These are phyloP conservation scores for Spongilla lacustris DNA, from an alignment of 37 sponge, comb jelly and placozoan genomes.

Conservation along the genomic window DNA sequence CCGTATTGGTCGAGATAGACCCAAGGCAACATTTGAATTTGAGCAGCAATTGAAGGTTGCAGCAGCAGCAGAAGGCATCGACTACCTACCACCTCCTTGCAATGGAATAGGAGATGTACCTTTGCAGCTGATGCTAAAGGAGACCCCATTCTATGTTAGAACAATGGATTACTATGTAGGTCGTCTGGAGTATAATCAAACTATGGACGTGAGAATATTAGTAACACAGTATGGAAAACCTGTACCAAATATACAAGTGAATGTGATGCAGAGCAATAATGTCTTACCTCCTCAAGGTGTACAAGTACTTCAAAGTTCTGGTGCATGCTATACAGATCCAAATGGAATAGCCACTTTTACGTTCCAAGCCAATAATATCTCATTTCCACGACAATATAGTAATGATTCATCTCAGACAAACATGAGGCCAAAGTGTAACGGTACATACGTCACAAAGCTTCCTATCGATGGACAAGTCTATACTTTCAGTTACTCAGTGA, in stretches of 20 bases:
- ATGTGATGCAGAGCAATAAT: background rate
- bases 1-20: background rate
- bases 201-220: background rate
- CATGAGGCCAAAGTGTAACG: too few relatives aligned
- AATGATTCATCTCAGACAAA: background rate
- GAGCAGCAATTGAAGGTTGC: background rate
- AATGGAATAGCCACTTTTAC: conserved; percentile 36
- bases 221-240: conserved; percentile 42
- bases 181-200: background rate
- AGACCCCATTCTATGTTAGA: conserved; percentile 11
- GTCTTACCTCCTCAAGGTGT: conserved; percentile 13
- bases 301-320: background rate
- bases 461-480: conserved; percentile 68
- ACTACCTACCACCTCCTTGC: background rate
- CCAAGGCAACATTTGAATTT: background rate
- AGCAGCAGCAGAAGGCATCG: background rate
- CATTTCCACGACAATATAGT: background rate
- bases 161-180: conserved; percentile 18
- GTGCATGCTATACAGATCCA: background rate
- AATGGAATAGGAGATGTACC: background rate
- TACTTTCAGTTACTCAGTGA: conserved; percentile 22
- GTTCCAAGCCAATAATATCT: background rate
- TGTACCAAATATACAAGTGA: background rate
- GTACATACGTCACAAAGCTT: background rate
- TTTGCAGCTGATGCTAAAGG: conserved; percentile 1